phyloP scores from a whole-genome alignment of 2,113 vertebrate species.

The Cephalopterus ornatus region DNA sequence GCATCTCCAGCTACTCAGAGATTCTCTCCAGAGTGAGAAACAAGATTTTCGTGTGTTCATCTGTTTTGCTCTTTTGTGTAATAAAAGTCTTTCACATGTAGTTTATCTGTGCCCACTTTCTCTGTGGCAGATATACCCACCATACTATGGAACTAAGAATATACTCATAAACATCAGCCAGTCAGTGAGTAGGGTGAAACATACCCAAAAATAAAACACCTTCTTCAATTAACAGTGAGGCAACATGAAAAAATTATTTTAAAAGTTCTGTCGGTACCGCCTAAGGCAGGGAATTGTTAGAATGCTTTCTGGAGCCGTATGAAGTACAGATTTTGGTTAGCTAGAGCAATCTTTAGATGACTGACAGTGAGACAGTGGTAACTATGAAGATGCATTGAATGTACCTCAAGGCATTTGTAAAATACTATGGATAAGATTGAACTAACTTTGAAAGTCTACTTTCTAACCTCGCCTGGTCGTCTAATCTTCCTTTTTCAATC shows the following conservation, averaged over 20 bases:
- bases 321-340: neutral
- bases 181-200: neutral
- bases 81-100: neutral
- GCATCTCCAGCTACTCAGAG: neutral
- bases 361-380: neutral
- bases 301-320: fast-evolving
- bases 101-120: neutral
- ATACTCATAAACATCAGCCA: neutral
- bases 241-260: neutral
- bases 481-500: neutral
- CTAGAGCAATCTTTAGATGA: neutral
- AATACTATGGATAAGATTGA: neutral
- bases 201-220: neutral
- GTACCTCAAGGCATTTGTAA: neutral
- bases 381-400: fast-evolving
- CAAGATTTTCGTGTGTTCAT: neutral
- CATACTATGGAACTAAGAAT: neutral
- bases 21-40: neutral
- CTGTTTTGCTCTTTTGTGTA: neutral
- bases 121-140: neutral
- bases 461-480: neutral
- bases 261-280: neutral
- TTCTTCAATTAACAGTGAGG: neutral
- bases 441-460: neutral
- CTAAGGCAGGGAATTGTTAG: neutral